These are phyloP conservation scores for Drosophila cognata DNA, from an alignment of 2,888 invertebrate species.

Conservation along the genomic window DNA sequence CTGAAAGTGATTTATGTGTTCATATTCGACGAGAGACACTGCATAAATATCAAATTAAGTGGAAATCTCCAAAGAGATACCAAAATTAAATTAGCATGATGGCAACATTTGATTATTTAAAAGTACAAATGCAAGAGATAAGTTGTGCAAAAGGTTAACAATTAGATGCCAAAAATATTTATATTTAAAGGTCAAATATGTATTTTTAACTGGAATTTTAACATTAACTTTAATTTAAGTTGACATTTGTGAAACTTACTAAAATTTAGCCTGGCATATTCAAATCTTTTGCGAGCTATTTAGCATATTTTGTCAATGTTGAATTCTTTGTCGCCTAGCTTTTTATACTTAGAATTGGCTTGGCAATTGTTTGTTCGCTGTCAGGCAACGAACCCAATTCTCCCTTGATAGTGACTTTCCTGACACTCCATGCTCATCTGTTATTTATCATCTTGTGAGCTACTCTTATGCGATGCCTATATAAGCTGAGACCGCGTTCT, in stretches of 20 bases:
- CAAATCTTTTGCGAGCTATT: neutral
- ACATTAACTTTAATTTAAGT: neutral
- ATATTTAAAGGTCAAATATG: neutral
- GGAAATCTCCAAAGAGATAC: neutral
- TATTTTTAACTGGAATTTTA: neutral
- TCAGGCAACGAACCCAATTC: constrained; percentile 58
- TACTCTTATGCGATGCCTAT: constrained; percentile 24
- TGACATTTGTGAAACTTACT: neutral
- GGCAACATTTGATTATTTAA: neutral
- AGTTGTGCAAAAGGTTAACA: neutral
- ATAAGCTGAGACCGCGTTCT: neutral
- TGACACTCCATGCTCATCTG: constrained; percentile 74
- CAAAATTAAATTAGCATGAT: neutral
- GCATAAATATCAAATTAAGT: constrained; percentile 1
- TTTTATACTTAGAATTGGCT: constrained; percentile 15
- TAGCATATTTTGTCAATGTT: neutral
- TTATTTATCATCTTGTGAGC: constrained; percentile 70
- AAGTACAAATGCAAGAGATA: neutral
- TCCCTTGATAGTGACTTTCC: constrained; percentile 30
- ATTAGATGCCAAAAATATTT: neutral
- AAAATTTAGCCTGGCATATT: neutral
- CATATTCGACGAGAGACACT: neutral
- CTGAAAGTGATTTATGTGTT: constrained; percentile 37
- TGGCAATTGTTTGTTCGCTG: constrained; percentile 49
- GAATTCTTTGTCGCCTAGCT: constrained; percentile 42